These are phyloP conservation scores for Pantelozetes paolii DNA, from an alignment of 2,888 invertebrate genomes.

Conservation along the genomic window DNA sequence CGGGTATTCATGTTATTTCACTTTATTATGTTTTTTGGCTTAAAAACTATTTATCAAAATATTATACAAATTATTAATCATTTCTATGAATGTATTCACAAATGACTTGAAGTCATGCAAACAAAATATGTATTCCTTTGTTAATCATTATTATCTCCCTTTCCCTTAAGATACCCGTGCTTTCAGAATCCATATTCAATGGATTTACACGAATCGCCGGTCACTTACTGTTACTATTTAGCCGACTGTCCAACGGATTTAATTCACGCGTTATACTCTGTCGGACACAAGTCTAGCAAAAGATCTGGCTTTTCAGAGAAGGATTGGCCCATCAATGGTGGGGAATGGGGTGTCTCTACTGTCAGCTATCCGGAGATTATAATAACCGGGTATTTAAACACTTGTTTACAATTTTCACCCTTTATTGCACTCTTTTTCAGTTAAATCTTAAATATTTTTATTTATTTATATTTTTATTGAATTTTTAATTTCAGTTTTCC, in stretches of 20 bases:
- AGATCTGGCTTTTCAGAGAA: slow-evolving; percentile 74
- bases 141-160: background rate
- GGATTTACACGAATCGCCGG: slow-evolving; percentile 98
- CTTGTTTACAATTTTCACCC: background rate
- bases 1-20: slow-evolving; percentile 57
- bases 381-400: slow-evolving; percentile 76
- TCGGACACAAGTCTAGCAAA: slow-evolving; percentile 62
- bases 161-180: slow-evolving; percentile 73
- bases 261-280: slow-evolving; percentile 95
- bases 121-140: background rate
- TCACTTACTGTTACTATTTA: slow-evolving; percentile 93
- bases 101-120: background rate
- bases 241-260: slow-evolving; percentile 97
- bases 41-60: background rate
- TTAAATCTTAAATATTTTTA: no score
- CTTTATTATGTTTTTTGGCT: slow-evolving; percentile 28
- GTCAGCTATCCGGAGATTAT: slow-evolving; percentile 97
- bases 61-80: background rate
- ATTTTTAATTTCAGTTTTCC: no score
- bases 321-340: slow-evolving; percentile 95
- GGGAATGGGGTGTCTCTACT: slow-evolving; percentile 90
- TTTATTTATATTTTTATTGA: no score
- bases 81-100: background rate
- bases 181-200: slow-evolving; percentile 99
- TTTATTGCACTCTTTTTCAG: background rate